Conservation (phyloP, 2,888 invertebrate genomes). For the Eristalinus aeneus region DNA sequence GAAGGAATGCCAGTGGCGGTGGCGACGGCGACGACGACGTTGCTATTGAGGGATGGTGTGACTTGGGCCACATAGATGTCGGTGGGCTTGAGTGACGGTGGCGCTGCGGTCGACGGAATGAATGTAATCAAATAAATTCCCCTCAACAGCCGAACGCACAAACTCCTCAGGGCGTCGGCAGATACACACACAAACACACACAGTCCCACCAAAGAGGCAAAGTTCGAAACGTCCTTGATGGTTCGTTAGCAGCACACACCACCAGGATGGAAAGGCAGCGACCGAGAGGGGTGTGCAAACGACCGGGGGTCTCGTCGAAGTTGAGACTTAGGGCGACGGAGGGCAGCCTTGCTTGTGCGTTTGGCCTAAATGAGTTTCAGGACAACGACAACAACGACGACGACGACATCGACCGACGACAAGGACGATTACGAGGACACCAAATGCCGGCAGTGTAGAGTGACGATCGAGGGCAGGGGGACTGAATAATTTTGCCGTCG, state of each 20-base stretch:
- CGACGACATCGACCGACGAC: not conserved
- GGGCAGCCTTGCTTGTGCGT: not conserved
- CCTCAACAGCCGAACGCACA: not conserved
- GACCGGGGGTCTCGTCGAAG: not conserved
- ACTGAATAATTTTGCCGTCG: constrained; percentile 56
- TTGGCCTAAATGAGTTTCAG: not conserved
- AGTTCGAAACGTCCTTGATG: constrained; percentile 65
- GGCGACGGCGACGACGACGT: not conserved
- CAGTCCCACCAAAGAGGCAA: constrained; percentile 14
- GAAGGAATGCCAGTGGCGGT: constrained; percentile 40
- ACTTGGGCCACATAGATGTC: constrained; percentile 34
- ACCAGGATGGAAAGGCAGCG: not conserved
- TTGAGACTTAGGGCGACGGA: constrained; percentile 7
- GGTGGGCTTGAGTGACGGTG: constrained; percentile 38
- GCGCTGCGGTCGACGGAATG: constrained; percentile 52
- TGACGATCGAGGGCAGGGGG: not conserved
- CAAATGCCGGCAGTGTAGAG: not conserved
- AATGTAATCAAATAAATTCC: constrained; percentile 56
- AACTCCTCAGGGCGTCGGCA: not conserved
- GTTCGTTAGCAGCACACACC: constrained; percentile 47
- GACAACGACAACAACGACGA: not conserved
- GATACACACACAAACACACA: not conserved
- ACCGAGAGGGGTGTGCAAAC: too few relatives aligned
- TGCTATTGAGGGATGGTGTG: constrained; percentile 24
- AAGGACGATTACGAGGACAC: not conserved